Conservation (phyloP, 2,113 vertebrate genomes). For the Clarias batrachus region DNA sequence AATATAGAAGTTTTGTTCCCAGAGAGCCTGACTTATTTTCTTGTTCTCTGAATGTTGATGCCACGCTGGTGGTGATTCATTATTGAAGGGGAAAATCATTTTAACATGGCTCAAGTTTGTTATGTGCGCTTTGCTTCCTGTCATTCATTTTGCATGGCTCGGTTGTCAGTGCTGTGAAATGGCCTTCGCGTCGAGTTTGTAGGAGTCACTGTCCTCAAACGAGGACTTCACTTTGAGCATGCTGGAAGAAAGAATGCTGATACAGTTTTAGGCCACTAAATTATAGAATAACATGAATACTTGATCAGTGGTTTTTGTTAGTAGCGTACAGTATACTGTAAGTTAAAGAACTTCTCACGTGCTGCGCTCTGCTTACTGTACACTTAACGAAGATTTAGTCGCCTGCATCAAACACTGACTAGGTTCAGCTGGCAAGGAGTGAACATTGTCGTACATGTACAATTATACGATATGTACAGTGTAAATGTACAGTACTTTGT, state of each 20-base stretch:
- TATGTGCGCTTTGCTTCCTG: conserved; percentile 73
- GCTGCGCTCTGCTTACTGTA: not conserved
- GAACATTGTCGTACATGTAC: not conserved
- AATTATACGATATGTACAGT: too few relatives aligned
- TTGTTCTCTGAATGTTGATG: conserved; percentile 67
- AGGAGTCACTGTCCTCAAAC: conserved; percentile 32
- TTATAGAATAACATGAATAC: conserved; percentile 7
- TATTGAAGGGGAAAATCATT: conserved; percentile 77
- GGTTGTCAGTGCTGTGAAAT: conserved; percentile 65
- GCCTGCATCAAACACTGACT: conserved; percentile 15
- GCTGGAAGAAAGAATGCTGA: conserved; percentile 25
- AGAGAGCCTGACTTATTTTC: conserved; percentile 67
- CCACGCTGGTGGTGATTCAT: conserved; percentile 76
- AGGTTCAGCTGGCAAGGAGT: not conserved
- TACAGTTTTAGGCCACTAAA: not conserved
- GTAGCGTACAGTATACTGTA: not conserved
- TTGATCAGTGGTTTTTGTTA: conserved; percentile 16
- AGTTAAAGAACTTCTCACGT: not conserved
- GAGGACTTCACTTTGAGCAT: conserved; percentile 28
- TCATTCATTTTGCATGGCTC: conserved; percentile 77
- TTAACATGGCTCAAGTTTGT: conserved; percentile 73
- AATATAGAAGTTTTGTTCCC: conserved; percentile 81
- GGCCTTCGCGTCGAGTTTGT: conserved; percentile 32
- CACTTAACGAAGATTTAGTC: not conserved
- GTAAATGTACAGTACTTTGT: too few relatives aligned